Evolutionary conservation across 2,888 invertebrate genomes (phyloP), one percentile per base, ranked within the genome.

Genomic region (Cyclophora punctaria): DNA sequence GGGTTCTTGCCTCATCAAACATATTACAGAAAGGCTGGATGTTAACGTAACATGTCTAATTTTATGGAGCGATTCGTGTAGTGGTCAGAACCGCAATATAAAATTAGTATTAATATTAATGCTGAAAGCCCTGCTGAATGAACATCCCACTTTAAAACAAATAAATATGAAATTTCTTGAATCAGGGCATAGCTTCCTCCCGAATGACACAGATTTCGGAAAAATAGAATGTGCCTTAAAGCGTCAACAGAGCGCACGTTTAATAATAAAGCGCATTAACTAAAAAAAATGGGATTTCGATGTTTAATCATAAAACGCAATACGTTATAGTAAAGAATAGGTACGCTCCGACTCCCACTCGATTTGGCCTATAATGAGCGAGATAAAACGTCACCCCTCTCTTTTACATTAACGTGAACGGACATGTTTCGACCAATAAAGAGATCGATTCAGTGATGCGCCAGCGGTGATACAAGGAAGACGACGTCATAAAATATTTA

Each of bases 21-120:
- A 46, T 48, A 43, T 56, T 7, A n/a, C 34, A 3, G 41, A 20
- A 20, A 20, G 20, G 20, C 20, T 20, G 20, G 20, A 20, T 20
- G 35, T 3, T 34, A 37, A 5, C 5, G 55, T 50, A 3, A n/a
- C 44, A 42, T 2, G 41, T 20, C 5, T 20, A 20, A 20, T 20
- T 20, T 20, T 20, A 6, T 55, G 52, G 50, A 55, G 45, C 40
- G 59, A 62, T 43, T 57, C 52, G 4, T 63, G 62, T 45, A 62
- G 63, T 4, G 62, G 62, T 3, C 62, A 65, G 54, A 57, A 57
- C 44, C 46, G 60, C 1, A 62, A 58, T 41, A 64, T 64, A 6
- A 66, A 63, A 53, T 6, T 66, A 35, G 37, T 45, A 3, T 44
- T 63, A 3, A 60, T 45, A 3, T 44, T 63, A 3, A 60, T 63